phyloP scores from a whole-genome alignment of 2,113 vertebrate species.

The Reinhardtius hippoglossoides region DNA sequence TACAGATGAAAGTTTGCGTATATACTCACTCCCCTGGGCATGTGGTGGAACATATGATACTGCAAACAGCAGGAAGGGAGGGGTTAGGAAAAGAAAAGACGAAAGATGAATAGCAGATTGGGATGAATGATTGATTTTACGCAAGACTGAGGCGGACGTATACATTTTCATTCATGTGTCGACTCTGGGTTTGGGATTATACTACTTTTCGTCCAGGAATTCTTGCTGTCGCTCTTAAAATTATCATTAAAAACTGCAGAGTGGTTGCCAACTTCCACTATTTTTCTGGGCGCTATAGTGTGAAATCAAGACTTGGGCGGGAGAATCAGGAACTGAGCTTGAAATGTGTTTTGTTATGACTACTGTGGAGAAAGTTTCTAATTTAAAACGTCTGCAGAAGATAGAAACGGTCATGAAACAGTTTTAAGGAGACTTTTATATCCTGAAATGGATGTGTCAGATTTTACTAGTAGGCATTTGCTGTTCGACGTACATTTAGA shows the following conservation, averaged over 20 bases:
- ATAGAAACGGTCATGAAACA: not conserved
- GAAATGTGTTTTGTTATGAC: slow-evolving; percentile 20
- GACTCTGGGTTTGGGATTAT: slow-evolving; percentile 31
- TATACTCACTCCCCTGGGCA: slow-evolving; percentile 30
- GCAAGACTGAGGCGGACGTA: not conserved
- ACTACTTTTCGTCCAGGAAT: not conserved
- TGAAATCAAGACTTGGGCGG: not conserved
- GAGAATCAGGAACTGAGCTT: slow-evolving; percentile 6
- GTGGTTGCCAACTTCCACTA: slow-evolving; percentile 14
- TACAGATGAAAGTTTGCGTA: slow-evolving; percentile 49
- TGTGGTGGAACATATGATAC: slow-evolving; percentile 62
- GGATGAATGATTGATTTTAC: slow-evolving; percentile 58
- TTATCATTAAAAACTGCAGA: not conserved
- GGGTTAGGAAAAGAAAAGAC: slow-evolving; percentile 42
- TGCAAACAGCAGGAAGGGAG: slow-evolving; percentile 56
- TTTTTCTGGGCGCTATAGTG: slow-evolving; percentile 8
- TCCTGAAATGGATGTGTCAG: slow-evolving; percentile 13
- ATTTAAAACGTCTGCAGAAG: slow-evolving; percentile 1
- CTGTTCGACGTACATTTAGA: not conserved
- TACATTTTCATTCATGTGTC: slow-evolving; percentile 48
- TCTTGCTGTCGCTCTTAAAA: slow-evolving; percentile 15
- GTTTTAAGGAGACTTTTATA: slow-evolving; percentile 12
- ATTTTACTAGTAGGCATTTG: slow-evolving; percentile 38
- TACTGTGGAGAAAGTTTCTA: slow-evolving; percentile 1
- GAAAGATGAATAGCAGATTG: slow-evolving; percentile 42